Percentiles rank a stretch among this genome's conserved stretches.
Conservation (phyloP, 2,888 invertebrate genomes). For the Trichogramma dendrolimi region DNA sequence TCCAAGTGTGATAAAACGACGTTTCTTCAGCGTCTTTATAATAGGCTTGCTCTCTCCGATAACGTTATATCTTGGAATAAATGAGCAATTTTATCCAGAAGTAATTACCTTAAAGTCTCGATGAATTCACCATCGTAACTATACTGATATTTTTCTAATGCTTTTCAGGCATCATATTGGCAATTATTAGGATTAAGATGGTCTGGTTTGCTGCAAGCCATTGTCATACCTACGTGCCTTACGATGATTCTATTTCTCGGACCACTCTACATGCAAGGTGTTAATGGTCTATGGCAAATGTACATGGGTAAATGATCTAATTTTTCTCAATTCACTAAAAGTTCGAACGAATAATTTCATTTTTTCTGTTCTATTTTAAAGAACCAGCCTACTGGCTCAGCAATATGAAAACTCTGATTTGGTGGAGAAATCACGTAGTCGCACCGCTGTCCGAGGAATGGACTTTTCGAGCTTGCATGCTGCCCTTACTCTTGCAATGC, state of each 20-base stretch:
- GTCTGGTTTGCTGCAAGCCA: conserved; percentile 70
- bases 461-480: conserved; percentile 92
- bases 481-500: conserved; percentile 82
- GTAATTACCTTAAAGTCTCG: conserved; percentile 11
- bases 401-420: conserved; percentile 69
- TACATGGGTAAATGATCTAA: conserved; percentile 60
- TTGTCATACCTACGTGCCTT: conserved; percentile 69
- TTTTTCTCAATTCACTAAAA: conserved; percentile 2
- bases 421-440: conserved; percentile 84
- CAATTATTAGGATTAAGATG: conserved; percentile 72
- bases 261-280: conserved; percentile 65
- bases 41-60: conserved; percentile 78
- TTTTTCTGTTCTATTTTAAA: conserved; percentile 43
- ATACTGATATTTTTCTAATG: neutral
- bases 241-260: conserved; percentile 80
- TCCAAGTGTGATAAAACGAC: conserved; percentile 79
- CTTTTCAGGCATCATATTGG: conserved; percentile 59
- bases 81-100: conserved; percentile 57
- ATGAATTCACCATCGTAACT: neutral
- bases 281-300: conserved; percentile 65
- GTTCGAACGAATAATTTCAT: neutral
- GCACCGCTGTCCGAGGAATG: conserved; percentile 94
- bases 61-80: conserved; percentile 70
- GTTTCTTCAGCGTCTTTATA: conserved; percentile 80
- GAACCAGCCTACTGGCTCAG: conserved; percentile 71